Evolutionary conservation across 2,888 invertebrate genomes (phyloP), one percentile per base, ranked within the genome.

Genomic region (Timandra comae): DNA sequence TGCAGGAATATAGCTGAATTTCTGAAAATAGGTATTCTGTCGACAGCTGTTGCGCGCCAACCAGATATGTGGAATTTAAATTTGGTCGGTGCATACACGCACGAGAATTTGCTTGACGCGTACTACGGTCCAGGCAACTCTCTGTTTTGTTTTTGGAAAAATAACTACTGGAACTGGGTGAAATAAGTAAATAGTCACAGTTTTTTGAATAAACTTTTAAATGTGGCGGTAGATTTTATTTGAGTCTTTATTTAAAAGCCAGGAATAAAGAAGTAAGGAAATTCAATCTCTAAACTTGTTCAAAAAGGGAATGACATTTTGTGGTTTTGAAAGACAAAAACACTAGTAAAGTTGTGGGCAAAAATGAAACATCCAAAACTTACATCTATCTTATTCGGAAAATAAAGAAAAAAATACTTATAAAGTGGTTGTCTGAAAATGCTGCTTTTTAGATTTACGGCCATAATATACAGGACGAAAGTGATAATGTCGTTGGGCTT

Each of bases 391-490:
- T 7, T 2, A 20, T 40, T 20, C 28, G 23, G 34, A 41, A 44
- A 40, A 41, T 38, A 37, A 34, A 37, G 11, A 30, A 28, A 35
- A 43, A 41, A 35, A 16, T 16, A 6, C 16, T n/a, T n/a, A 39
- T 35, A 38, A 38, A 24, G 20, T 8, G 8, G 19, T 22, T 23
- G 26, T 37, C 19, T 38, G 34, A 36, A 50, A 60, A 54, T 55
- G 57, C 54, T 51, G 44, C 46, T 49, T 47, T 42, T 34, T 27
- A 55, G 64, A 74, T 72, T 71, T 70, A 75, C 73, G 45, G 51
- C 36, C 42, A 66, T 68, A 72, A 73, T 71, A 74, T 73, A 69
- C 64, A 61, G 60, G 53, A 63, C 48, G 56, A 48, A 49, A 51
- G 63, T 63, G 68, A 63, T 73, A 72, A 74, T 73, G 55, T 56